phyloP scores from a whole-genome alignment of 2,113 vertebrate genomes.

The Dasyurus viverrinus region DNA sequence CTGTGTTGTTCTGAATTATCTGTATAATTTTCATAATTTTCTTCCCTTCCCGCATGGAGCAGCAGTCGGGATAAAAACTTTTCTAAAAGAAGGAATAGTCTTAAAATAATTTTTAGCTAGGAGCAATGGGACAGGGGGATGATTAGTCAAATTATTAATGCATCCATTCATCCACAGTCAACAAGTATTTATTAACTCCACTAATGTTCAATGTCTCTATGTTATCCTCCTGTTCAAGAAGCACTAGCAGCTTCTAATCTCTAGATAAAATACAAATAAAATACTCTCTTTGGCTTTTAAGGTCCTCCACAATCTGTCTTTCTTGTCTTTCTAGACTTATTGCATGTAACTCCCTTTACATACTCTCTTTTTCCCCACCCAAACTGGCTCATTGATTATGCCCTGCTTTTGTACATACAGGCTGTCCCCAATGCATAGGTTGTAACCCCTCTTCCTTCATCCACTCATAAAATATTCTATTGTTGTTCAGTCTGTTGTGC shows the following conservation, averaged over 20 bases:
- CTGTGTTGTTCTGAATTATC: no score
- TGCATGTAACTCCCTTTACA: neutral
- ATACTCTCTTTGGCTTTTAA: neutral
- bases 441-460: neutral
- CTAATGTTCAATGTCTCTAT: neutral
- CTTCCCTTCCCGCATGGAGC: neutral
- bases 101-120: neutral
- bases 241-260: neutral
- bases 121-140: neutral
- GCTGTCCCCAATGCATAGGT: neutral
- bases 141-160: neutral
- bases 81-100: neutral
- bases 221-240: neutral
- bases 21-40: neutral
- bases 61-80: neutral
- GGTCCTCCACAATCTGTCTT: neutral
- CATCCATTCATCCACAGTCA: neutral
- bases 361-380: neutral
- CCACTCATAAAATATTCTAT: neutral
- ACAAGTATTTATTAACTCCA: neutral
- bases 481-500: neutral
- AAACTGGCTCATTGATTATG: neutral
- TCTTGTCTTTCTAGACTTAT: neutral
- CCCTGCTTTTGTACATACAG: neutral
- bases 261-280: neutral